Percentiles rank a stretch among this genome's conserved stretches.
Evolutionary conservation across 2,888 invertebrate species (phyloP).

Genomic region (Lydus trimaculatus): DNA sequence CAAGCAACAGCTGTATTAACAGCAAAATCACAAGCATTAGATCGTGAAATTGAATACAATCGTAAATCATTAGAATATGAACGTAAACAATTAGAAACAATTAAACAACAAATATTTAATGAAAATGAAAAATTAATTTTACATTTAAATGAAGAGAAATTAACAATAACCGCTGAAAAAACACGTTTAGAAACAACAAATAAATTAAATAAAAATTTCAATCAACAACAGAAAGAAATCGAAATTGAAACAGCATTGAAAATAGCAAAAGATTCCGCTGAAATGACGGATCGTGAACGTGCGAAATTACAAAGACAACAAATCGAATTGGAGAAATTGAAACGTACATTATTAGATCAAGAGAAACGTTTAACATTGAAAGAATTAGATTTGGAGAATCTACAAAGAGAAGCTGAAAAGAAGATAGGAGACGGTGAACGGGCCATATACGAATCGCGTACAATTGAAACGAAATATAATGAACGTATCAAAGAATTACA

Average conservation of each 20-base stretch:
- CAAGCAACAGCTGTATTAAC: conserved; percentile 69
- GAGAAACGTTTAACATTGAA: conserved; percentile 48
- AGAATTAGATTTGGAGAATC: conserved; percentile 53
- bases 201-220: conserved; percentile 54
- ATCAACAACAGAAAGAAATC: conserved; percentile 52
- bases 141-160: conserved; percentile 68
- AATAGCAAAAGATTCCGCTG: conserved; percentile 58
- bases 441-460: conserved; percentile 55
- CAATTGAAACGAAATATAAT: conserved; percentile 63
- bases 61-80: conserved; percentile 66
- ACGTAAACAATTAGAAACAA: conserved; percentile 68
- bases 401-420: conserved; percentile 60
- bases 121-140: conserved; percentile 67
- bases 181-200: conserved; percentile 53
- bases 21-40: conserved; percentile 68
- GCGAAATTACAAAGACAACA: conserved; percentile 51
- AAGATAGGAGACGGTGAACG: conserved; percentile 66
- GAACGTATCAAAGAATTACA: conserved; percentile 67
- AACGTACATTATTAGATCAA: conserved; percentile 49
- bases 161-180: conserved; percentile 58
- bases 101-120: conserved; percentile 64
- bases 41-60: conserved; percentile 67
- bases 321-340: conserved; percentile 53
- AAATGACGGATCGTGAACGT: conserved; percentile 56
- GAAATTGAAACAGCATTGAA: conserved; percentile 59